Conservation (phyloP, 2,888 invertebrate species). For the Emesis russula region DNA sequence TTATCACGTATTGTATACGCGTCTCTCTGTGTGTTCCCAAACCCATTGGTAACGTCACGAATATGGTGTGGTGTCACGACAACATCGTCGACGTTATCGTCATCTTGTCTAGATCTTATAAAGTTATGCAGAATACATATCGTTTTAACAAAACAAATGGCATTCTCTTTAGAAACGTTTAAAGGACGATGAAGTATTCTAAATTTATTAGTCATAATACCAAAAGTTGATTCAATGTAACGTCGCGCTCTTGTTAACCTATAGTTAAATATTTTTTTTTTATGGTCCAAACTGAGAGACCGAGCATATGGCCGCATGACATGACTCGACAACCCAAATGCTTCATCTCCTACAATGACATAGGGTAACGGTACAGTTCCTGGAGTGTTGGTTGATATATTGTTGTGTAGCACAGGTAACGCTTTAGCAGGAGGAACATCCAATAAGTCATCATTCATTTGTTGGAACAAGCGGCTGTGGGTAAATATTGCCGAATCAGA, state of each 20-base stretch:
- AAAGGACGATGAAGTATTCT: too few relatives aligned
- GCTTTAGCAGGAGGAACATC: constrained; percentile 74
- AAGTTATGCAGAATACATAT: constrained; percentile 57
- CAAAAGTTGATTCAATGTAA: constrained; percentile 65
- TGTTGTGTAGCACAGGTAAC: constrained; percentile 34
- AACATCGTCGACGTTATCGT: constrained; percentile 64
- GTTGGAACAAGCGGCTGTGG: constrained; percentile 67
- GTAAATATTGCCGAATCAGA: constrained; percentile 82
- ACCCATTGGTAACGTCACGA: constrained; percentile 57
- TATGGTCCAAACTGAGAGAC: constrained; percentile 73
- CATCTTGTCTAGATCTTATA: constrained; percentile 63
- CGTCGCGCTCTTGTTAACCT: constrained; percentile 60
- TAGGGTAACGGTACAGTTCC: too few relatives aligned
- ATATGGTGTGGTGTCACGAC: constrained; percentile 78
- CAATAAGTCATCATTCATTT: constrained; percentile 76
- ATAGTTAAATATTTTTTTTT: constrained; percentile 61
- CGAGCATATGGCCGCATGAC: constrained; percentile 82
- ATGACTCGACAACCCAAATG: constrained; percentile 52
- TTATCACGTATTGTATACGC: constrained; percentile 79
- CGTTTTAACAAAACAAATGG: too few relatives aligned
- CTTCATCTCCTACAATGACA: background rate
- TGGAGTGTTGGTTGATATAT: too few relatives aligned
- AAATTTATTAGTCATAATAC: too few relatives aligned
- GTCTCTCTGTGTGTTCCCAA: constrained; percentile 72
- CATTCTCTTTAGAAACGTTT: too few relatives aligned